phyloP scores from a whole-genome alignment of 1,140 invertebrate species.

The Parasteatoda tepidariorum region DNA sequence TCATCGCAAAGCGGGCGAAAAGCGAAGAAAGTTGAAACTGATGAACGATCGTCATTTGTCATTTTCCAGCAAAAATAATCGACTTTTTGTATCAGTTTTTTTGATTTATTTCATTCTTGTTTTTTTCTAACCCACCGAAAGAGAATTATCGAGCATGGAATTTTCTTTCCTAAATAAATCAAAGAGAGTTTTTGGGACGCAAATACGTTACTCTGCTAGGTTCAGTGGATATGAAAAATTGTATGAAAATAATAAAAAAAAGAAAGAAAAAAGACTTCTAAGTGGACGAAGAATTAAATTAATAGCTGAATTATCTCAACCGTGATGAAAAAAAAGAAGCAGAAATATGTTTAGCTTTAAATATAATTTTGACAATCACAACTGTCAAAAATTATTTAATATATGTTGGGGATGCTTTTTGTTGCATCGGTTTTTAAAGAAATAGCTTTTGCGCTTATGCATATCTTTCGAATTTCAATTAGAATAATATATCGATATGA shows the following conservation, averaged over 20 bases:
- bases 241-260: neutral
- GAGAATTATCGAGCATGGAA: constrained; percentile 46
- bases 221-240: neutral
- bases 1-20: constrained; percentile 39
- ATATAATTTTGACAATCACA: no score
- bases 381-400: no score
- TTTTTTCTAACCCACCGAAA: constrained; percentile 2
- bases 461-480: no score
- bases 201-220: no score
- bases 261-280: constrained; percentile 6
- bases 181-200: neutral
- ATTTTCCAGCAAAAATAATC: constrained; percentile 49
- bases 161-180: constrained; percentile 27
- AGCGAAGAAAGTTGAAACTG: constrained; percentile 42
- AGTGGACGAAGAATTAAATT: constrained; percentile 17
- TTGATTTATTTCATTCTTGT: constrained; percentile 19
- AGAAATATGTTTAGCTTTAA: no score
- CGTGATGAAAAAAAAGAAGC: neutral
- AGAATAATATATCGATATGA: no score
- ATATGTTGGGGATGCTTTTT: no score
- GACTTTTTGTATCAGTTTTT: constrained; percentile 38
- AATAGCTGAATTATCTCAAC: constrained; percentile 10
- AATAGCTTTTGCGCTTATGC: no score
- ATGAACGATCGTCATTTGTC: constrained; percentile 48
- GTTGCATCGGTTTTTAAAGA: no score